Percentiles rank a stretch among this genome's conserved stretches.
These are phyloP conservation scores for Margarornis squamiger DNA, from an alignment of 2,797 vertebrate genomes.

Conservation along the genomic window DNA sequence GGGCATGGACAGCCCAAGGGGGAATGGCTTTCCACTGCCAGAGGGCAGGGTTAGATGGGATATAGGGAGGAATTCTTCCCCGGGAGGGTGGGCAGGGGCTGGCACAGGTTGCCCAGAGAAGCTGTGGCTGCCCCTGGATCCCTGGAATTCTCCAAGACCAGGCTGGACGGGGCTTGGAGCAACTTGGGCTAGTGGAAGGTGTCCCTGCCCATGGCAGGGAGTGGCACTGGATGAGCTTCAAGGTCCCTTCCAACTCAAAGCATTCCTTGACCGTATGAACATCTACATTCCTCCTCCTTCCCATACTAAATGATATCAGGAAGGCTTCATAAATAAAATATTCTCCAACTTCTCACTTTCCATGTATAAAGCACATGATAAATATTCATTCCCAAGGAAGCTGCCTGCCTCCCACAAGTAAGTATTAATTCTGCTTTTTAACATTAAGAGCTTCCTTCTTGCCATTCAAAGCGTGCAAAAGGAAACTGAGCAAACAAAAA, in stretches of 20 bases:
- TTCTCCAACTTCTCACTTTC: background rate
- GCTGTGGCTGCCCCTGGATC: background rate
- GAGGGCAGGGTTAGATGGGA: too few relatives aligned
- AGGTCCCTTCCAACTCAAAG: background rate
- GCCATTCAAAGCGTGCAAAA: background rate
- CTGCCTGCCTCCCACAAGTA: background rate
- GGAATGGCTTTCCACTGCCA: too few relatives aligned
- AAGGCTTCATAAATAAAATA: background rate
- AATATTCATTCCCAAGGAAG: background rate
- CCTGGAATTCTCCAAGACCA: background rate
- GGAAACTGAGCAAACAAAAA: background rate
- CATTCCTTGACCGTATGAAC: background rate
- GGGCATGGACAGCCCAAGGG: too few relatives aligned
- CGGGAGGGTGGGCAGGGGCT: too few relatives aligned
- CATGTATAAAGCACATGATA: background rate
- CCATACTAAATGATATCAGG: background rate
- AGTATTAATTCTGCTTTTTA: background rate
- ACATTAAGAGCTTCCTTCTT: background rate
- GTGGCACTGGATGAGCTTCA: background rate
- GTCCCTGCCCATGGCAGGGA: background rate
- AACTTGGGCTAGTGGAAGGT: fast-evolving
- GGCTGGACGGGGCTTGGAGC: background rate
- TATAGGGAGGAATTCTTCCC: too few relatives aligned
- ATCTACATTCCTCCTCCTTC: background rate
- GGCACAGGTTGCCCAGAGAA: too few relatives aligned